A percentile compares a stretch with the other conserved stretches of the same genome.
Evolutionary conservation across 2,888 invertebrate genomes (phyloP).

Genomic region (Megalurothrips usitatus): DNA sequence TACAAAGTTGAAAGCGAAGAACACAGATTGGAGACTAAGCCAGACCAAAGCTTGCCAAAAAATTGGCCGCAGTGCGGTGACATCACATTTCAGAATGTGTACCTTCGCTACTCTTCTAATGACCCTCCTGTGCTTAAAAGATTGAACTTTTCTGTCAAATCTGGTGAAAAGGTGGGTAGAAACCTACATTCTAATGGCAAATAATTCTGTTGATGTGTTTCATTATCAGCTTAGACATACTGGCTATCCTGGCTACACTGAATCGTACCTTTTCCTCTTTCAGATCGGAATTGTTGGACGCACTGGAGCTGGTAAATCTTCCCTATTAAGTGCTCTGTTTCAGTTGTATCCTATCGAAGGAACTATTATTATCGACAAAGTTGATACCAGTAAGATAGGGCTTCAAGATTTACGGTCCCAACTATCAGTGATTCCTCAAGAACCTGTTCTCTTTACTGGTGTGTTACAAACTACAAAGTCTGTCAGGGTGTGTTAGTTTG

Average conservation of each 20-base stretch:
- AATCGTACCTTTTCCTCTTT: slow-evolving; percentile 38
- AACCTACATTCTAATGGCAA: not conserved
- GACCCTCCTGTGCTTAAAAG: slow-evolving; percentile 71
- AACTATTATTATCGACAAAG: slow-evolving; percentile 71
- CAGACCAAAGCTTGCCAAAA: slow-evolving; percentile 58
- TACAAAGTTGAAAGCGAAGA: slow-evolving; percentile 59
- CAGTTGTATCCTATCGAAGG: slow-evolving; percentile 76
- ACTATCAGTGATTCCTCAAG: slow-evolving; percentile 80
- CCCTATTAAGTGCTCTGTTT: slow-evolving; percentile 72
- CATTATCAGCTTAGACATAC: not conserved
- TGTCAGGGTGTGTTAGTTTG: not conserved
- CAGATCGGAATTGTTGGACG: slow-evolving; percentile 76
- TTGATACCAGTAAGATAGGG: slow-evolving; percentile 66
- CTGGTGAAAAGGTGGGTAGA: slow-evolving; percentile 55
- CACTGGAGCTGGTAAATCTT: slow-evolving; percentile 81
- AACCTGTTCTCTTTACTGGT: slow-evolving; percentile 78
- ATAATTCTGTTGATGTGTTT: not conserved
- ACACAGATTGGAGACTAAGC: slow-evolving; percentile 27
- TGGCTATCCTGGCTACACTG: not conserved
- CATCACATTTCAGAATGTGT: slow-evolving; percentile 64
- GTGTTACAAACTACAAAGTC: slow-evolving; percentile 45
- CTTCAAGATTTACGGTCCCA: slow-evolving; percentile 68
- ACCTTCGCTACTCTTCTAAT: slow-evolving; percentile 64
- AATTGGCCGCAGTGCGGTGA: slow-evolving; percentile 70
- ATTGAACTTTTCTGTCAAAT: slow-evolving; percentile 59